Conservation (phyloP, 2,797 vertebrate genomes). For the Hipposideros larvatus region DNA sequence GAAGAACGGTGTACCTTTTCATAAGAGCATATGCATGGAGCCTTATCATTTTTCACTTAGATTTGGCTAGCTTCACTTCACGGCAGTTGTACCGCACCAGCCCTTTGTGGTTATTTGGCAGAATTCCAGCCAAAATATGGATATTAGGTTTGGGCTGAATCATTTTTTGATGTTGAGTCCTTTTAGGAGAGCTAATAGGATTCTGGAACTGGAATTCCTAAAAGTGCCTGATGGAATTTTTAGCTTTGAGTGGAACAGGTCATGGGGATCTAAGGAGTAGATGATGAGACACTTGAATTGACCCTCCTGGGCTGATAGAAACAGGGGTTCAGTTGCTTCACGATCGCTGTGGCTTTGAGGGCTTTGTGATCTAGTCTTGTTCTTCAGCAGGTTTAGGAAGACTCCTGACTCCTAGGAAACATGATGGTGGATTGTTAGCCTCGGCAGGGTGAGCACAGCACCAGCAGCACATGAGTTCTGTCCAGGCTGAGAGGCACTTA, state of each 20-base stretch:
- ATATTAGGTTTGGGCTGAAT: conserved; percentile 35
- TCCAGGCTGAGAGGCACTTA: background rate
- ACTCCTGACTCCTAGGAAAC: background rate
- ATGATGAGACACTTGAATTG: background rate
- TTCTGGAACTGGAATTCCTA: conserved; percentile 42
- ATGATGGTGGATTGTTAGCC: background rate
- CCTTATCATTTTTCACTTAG: conserved; percentile 34
- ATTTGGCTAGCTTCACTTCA: background rate
- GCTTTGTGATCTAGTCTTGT: background rate
- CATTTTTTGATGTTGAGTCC: conserved; percentile 13
- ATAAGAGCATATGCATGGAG: background rate
- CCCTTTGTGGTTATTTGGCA: conserved; percentile 43
- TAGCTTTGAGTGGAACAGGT: conserved; percentile 61
- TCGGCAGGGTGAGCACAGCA: background rate
- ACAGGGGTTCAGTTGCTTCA: background rate
- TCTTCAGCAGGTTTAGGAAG: conserved; percentile 4
- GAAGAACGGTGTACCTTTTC: conserved; percentile 1
- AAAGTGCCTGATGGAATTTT: conserved; percentile 51
- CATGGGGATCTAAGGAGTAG: background rate
- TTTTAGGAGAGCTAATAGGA: conserved; percentile 36
- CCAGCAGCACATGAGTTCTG: background rate
- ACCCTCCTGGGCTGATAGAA: background rate
- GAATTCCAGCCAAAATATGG: conserved; percentile 63
- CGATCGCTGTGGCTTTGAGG: background rate
- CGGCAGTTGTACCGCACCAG: background rate